These are phyloP conservation scores for Paracanthobrama guichenoti DNA, from an alignment of 2,113 vertebrate genomes.

Conservation along the genomic window DNA sequence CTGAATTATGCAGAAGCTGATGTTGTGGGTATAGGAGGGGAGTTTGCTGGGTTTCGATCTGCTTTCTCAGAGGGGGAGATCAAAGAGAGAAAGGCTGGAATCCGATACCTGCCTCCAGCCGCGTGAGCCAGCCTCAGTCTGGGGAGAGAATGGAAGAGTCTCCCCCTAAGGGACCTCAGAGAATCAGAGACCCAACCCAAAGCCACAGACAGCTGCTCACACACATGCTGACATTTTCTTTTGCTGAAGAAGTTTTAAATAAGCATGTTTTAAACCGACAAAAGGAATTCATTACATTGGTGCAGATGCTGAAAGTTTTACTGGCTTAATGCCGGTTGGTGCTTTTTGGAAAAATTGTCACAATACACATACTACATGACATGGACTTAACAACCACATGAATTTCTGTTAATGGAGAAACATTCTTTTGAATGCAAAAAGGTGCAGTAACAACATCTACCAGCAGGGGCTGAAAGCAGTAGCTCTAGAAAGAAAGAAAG, in stretches of 20 bases:
- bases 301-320: neutral
- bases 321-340: neutral
- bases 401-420: neutral
- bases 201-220: neutral
- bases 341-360: neutral
- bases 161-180: neutral
- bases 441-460: neutral
- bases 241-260: neutral
- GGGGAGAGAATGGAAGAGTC: constrained; percentile 2
- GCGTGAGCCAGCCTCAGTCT: neutral
- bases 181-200: neutral
- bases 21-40: neutral
- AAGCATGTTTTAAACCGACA: neutral
- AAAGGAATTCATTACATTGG: neutral
- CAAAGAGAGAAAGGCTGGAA: constrained; percentile 40
- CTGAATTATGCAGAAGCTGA: constrained; percentile 47
- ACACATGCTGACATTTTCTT: neutral
- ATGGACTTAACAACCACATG: neutral
- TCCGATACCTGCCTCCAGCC: constrained; percentile 18
- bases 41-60: constrained; percentile 33
- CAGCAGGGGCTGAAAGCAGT: neutral
- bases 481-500: too few relatives aligned
- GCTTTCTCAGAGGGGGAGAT: constrained; percentile 35
- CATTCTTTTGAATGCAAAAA: neutral
- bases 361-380: neutral